Evolutionary conservation across 2,888 invertebrate species (phyloP).

Genomic region (Drosophila cognata): DNA sequence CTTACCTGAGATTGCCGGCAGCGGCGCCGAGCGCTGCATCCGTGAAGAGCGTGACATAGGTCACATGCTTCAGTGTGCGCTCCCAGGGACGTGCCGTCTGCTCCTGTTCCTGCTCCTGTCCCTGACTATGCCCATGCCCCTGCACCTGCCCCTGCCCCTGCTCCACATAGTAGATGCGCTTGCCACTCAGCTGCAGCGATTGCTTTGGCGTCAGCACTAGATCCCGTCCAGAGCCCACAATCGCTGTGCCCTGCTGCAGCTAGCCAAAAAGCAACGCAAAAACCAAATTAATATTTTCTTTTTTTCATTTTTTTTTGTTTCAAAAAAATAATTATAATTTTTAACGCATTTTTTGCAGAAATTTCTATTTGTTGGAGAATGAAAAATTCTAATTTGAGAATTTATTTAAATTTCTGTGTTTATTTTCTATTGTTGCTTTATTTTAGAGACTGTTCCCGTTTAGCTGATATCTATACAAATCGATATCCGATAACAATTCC

Average conservation of each 20-base stretch:
- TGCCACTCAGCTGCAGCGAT: slow-evolving; percentile 78
- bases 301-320: not conserved
- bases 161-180: slow-evolving; percentile 82
- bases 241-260: slow-evolving; percentile 52
- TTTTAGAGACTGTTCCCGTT: not conserved
- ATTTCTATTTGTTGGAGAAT: not conserved
- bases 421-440: too few relatives aligned
- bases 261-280: slow-evolving; percentile 6
- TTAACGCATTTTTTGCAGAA: too few relatives aligned
- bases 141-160: not conserved
- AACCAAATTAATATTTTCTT: not conserved
- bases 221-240: slow-evolving; percentile 80
- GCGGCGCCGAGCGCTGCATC: slow-evolving; percentile 72
- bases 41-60: slow-evolving; percentile 87
- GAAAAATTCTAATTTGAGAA: not conserved
- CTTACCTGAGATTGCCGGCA: slow-evolving; percentile 81
- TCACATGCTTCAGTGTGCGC: slow-evolving; percentile 89
- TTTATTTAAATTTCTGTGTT: not conserved
- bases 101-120: slow-evolving; percentile 1
- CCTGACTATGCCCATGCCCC: not conserved
- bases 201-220: slow-evolving; percentile 83
- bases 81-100: slow-evolving; percentile 86
- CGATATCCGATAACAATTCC: not conserved
- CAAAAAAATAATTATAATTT: too few relatives aligned
- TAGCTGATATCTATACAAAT: not conserved